A percentile compares a stretch with the other conserved stretches of the same genome.
These are phyloP conservation scores for Cheilosia urbana DNA, from an alignment of 2,888 invertebrate species.

Conservation along the genomic window DNA sequence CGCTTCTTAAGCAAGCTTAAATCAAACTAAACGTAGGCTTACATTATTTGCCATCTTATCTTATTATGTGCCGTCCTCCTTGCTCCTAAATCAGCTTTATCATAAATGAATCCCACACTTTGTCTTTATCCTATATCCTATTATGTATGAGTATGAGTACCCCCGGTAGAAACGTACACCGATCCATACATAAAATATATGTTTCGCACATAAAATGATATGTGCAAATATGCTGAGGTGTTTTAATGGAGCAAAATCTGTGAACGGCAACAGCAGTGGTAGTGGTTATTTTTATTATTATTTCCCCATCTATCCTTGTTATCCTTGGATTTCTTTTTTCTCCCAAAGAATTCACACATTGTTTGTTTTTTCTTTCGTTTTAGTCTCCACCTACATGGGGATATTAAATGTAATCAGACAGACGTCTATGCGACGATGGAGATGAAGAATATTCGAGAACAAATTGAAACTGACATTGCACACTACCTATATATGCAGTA, in stretches of 20 bases:
- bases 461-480: conserved; percentile 69
- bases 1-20: conserved; percentile 18
- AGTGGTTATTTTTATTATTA: conserved; percentile 63
- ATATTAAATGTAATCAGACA: conserved; percentile 71
- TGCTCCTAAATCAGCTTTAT: conserved; percentile 68
- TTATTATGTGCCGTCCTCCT: conserved; percentile 46
- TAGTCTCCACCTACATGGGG: conserved; percentile 47
- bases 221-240: conserved; percentile 60
- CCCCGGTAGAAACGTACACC: neutral
- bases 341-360: conserved; percentile 26
- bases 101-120: conserved; percentile 63
- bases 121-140: conserved; percentile 34
- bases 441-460: conserved; percentile 22
- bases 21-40: conserved; percentile 4
- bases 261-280: conserved; percentile 24
- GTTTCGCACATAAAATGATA: conserved; percentile 61
- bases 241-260: conserved; percentile 65
- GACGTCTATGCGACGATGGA: conserved; percentile 31
- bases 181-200: conserved; percentile 50
- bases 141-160: too few species aligned
- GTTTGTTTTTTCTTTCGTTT: conserved; percentile 18
- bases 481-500: neutral
- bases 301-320: conserved; percentile 19
- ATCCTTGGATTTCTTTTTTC: conserved; percentile 21
- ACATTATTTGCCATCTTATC: conserved; percentile 37